Percentiles rank a stretch among this genome's conserved stretches.
phyloP scores from a whole-genome alignment of 2,797 vertebrate species.

The Etheostoma nigrum region DNA sequence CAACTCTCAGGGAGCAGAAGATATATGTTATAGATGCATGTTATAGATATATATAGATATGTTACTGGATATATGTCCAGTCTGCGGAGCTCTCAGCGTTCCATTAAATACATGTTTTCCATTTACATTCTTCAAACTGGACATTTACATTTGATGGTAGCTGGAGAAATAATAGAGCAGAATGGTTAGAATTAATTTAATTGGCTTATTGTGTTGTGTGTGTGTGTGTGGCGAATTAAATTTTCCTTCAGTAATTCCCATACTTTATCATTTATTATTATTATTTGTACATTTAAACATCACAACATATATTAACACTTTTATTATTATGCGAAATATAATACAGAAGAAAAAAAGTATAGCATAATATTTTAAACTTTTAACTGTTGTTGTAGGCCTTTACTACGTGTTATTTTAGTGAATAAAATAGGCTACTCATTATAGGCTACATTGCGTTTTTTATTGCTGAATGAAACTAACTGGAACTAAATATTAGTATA shows the following conservation, averaged over 20 bases:
- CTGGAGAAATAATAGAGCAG: neutral
- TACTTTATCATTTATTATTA: too few relatives aligned
- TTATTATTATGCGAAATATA: neutral
- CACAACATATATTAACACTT: neutral
- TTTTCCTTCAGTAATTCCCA: neutral
- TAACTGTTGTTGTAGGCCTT: neutral
- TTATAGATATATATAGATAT: too few relatives aligned
- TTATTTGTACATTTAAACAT: neutral
- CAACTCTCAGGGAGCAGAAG: conserved; percentile 73
- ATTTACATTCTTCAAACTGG: neutral
- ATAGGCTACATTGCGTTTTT: too few relatives aligned
- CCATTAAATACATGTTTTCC: conserved; percentile 13
- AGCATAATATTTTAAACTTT: neutral
- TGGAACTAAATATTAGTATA: too few relatives aligned
- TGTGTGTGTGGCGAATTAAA: neutral
- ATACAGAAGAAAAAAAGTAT: neutral
- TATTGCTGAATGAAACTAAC: too few relatives aligned
- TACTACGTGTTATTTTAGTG: neutral
- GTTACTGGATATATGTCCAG: conserved; percentile 67
- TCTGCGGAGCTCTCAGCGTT: conserved; percentile 32
- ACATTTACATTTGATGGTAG: neutral
- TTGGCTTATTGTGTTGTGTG: neutral
- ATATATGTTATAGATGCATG: too few relatives aligned
- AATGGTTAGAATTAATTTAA: neutral
- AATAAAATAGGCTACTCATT: neutral